Evolutionary conservation across 2,113 vertebrate species (phyloP), one percentile per base, ranked within the genome.

Genomic region (Periophthalmus modestus): DNA sequence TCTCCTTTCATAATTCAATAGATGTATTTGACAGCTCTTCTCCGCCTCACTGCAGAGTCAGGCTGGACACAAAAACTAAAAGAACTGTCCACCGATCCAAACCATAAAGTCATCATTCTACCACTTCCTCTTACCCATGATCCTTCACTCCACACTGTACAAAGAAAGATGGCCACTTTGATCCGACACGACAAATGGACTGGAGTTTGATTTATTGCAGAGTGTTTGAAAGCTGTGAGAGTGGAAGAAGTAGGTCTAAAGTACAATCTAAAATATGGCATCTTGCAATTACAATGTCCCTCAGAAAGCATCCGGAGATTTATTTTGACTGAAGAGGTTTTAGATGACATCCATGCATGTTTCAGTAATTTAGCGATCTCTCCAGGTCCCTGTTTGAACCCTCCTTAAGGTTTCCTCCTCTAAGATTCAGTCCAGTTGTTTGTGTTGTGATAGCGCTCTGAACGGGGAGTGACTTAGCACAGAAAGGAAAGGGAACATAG

Each of bases 61-160:
- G 77, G 79, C 84, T 13, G 16, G 62, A 82, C 80, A 87, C 80
- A 85, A 80, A 85, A 61, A 21, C 34, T 81, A 77, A 52, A 71
- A 66, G 78, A 86, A 83, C 80, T 76, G 82, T 79, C 79, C 3
- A 1, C 68, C 78, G 88, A 87, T 88, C 76, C 88, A 87, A 72
- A 78, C 23, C 58, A 82, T 79, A 84, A 85, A 86, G 86, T 84
- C 80, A 90, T 91, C 85, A 87, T 84, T 86, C 86, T 72, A 87
- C 85, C 78, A 82, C 84, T 84, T 87, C 73, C 78, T 69, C 77
- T 62, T 62, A 62, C 65, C 80, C 85, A 86, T 80, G 86, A 80
- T 82, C 79, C 74, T 81, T 43, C 66, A 23, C 33, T 6, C 74
- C 72, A 18, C 52, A 65, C 72, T 82, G 67, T 69, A 79, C 75